These are phyloP conservation scores for Atractosteus spatula DNA, from an alignment of 2,113 vertebrate species.

Conservation along the genomic window DNA sequence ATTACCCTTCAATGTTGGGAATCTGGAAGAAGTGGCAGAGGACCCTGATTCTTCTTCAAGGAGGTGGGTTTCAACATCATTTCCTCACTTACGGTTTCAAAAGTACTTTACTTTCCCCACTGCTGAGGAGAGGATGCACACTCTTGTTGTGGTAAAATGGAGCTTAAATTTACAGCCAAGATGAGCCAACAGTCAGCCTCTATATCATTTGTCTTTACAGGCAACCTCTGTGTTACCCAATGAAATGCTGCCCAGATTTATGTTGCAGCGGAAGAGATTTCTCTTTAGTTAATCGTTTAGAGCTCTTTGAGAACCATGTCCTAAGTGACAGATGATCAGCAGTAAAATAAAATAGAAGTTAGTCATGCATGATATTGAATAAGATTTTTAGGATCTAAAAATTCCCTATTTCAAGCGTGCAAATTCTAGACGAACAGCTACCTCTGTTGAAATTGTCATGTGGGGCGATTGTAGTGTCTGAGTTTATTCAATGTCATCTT, in stretches of 20 bases:
- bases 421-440: neutral
- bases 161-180: slow-evolving; percentile 48
- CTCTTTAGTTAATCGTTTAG: slow-evolving; percentile 64
- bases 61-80: neutral
- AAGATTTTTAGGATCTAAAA: slow-evolving; percentile 40
- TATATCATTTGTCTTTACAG: slow-evolving; percentile 61
- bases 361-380: slow-evolving; percentile 45
- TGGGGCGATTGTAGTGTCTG: neutral
- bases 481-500: neutral
- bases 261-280: slow-evolving; percentile 46
- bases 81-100: slow-evolving; percentile 33
- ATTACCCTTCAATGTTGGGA: neutral
- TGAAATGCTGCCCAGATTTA: slow-evolving; percentile 62
- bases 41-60: neutral
- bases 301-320: slow-evolving; percentile 45
- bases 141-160: slow-evolving; percentile 41
- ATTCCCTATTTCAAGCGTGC: neutral
- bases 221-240: slow-evolving; percentile 54
- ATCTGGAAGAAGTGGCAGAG: neutral
- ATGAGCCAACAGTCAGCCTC: slow-evolving; percentile 39
- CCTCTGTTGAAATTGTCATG: neutral
- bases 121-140: slow-evolving; percentile 29
- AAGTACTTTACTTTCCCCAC: slow-evolving; percentile 34
- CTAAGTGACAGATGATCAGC: slow-evolving; percentile 56
- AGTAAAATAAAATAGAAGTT: slow-evolving; percentile 63